Base-by-base conservation (phyloP, 2,113 vertebrate species). In the Larimichthys crocea region DNA sequence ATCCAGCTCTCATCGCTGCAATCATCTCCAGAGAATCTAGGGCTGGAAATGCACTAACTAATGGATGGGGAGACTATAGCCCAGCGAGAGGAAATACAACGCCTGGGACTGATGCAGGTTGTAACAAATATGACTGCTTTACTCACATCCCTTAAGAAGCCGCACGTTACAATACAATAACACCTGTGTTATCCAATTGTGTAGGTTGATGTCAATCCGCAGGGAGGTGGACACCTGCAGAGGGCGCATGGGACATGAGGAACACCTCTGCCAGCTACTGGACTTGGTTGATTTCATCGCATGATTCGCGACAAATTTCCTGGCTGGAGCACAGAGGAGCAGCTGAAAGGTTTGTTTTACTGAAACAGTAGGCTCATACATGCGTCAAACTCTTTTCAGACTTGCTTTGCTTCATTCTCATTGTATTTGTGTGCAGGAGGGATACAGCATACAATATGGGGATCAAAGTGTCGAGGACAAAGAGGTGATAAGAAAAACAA, bases 11-110 rank as follows among this genome's bases (percentile, higher is more conserved):
- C 14, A 92, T 92, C 10, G 91, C 91, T 53, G 92, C 22, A 68
- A 93, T 93, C 89, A 91, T 92, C 71, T 93, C 92, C 59, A 91
- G 91, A 82, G 85, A 91, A 61, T 91, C 89, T 76, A 82, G 92
- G 62, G 92, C 89, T 35, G 91, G 92, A 80, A 91, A 85, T 1
- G 1, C 0, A 2, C 53, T 91, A 8, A 0, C 12, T 0, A 0
- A 60, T 1, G 92, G 91, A 52, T 84, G 81, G 89, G 91, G 92
- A 22, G 90, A 91, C 48, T 0, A n/a, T 0, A 65, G 12, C 10
- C 31, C 1, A 2, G 6, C 0, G 31, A 35, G 31, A 35, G 6
- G 31, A 35, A 35, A 35, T 35, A 35, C 31, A 85, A 76, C 0
- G 80, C 16, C 75, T 91, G 68, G 48, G 88, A 17, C 61, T 91